Base-by-base conservation (phyloP, 1,140 invertebrate genomes). In the Dufourea novaeangliae region DNA sequence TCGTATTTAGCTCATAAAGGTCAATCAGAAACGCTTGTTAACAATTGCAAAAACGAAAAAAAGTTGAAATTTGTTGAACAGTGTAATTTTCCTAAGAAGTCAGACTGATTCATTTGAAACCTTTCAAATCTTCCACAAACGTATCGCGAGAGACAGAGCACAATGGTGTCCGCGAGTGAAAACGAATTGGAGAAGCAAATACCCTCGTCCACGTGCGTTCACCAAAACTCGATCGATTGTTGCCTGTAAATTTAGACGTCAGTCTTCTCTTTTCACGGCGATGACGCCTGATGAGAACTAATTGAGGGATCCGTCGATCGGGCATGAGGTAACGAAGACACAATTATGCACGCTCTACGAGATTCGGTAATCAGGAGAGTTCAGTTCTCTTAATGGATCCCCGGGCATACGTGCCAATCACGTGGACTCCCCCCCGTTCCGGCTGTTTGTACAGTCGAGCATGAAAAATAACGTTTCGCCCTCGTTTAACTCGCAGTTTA, bases 301-400 rank as follows among this genome's bases (percentile, higher is more conserved):
- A 90, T 89, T 86, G 86, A 89, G 83, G 84, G 76, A n/a, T 52
- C 32, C 83, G 76, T 29, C 50, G 64, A 34, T 61, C 22, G 66
- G 50, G 5, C 6, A 52, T 29, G 46, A 46, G 57, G 32, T 77
- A 75, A 81, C 81, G 82, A 90, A 90, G 84, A 87, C 79, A 82
- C 85, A 86, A 91, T 90, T 91, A 90, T 90, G 83, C 83, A 87
- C 79, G 88, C 85, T 85, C 83, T 44, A 84, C 81, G 80, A 81
- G 82, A 88, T 85, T 82, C 69, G 79, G 78, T 82, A 79, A 87
- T 87, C 82, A 62, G 68, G 57, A 64, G 81, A 64, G 81, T 75
- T 85, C 82, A 25, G 22, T 62, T 75, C 87, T 69, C 78, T 75
- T 88, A 86, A 88, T 88, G 79, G 81, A 86, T 80, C 77, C 80